Percentiles rank a stretch among this genome's conserved stretches.
These are phyloP conservation scores for Cherax destructor DNA, from an alignment of 1,140 invertebrate species.

Conservation along the genomic window DNA sequence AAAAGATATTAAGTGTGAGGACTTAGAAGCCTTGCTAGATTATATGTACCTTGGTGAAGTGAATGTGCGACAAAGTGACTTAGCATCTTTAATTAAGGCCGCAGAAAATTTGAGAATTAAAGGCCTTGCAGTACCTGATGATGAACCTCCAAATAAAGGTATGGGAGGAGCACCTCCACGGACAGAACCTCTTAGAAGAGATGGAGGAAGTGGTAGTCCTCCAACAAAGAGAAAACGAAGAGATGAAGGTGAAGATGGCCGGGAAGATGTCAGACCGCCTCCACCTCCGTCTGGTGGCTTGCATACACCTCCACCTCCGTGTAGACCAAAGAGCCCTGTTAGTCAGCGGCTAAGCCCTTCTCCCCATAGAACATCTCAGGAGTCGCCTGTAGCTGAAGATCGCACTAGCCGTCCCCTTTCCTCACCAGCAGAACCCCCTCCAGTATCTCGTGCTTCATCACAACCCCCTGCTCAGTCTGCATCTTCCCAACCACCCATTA, in stretches of 20 bases:
- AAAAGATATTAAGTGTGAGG: constrained; percentile 72
- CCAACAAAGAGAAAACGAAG: constrained; percentile 70
- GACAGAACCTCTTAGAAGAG: constrained; percentile 40
- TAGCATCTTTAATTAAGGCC: constrained; percentile 70
- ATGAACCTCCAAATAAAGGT: constrained; percentile 67
- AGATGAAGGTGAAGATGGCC: constrained; percentile 67
- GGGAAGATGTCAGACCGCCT: constrained; percentile 69
- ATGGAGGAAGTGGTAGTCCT: constrained; percentile 58
- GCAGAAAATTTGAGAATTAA: constrained; percentile 70
- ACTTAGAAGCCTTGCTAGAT: constrained; percentile 71
- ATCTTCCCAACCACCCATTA: neutral
- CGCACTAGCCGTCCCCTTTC: constrained; percentile 57
- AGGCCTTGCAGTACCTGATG: constrained; percentile 70
- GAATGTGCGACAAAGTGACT: constrained; percentile 71
- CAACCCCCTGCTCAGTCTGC: constrained; percentile 38
- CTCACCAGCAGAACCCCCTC: constrained; percentile 45
- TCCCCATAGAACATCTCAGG: constrained; percentile 64
- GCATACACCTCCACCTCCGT: constrained; percentile 59
- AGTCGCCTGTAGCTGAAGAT: constrained; percentile 50
- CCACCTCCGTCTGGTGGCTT: constrained; percentile 23
- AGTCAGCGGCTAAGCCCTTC: constrained; percentile 65
- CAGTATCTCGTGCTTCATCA: constrained; percentile 33
- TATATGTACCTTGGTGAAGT: constrained; percentile 72
- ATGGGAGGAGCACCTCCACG: constrained; percentile 6
- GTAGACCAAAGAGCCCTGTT: constrained; percentile 71